Conservation (phyloP, 2,797 vertebrate genomes). For the Ptychadena robeensis region DNA sequence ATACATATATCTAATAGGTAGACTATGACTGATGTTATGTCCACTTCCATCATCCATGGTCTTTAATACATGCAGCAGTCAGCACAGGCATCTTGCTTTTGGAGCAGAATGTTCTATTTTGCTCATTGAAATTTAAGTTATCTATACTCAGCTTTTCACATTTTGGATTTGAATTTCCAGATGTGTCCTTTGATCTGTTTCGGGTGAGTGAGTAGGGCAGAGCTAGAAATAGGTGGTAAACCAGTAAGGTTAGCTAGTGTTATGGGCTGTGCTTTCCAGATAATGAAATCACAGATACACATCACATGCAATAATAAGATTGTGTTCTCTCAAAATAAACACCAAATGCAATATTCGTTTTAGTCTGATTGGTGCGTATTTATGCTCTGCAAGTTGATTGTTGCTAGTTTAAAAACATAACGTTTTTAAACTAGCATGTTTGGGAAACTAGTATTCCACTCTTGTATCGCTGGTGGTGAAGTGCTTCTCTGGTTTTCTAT, state of each 20-base stretch:
- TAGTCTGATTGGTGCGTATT: too few species aligned
- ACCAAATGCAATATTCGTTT: too few species aligned
- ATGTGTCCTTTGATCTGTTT: conserved; percentile 44
- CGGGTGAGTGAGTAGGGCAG: not conserved
- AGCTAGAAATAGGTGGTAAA: conserved; percentile 3
- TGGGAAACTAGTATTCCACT: too few species aligned
- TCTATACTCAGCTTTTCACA: conserved; percentile 28
- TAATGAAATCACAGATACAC: conserved; percentile 20
- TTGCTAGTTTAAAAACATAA: too few species aligned
- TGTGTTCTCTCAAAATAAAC: conserved; percentile 13
- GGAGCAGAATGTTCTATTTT: conserved; percentile 10
- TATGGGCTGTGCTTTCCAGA: conserved; percentile 6
- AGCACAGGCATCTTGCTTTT: not conserved
- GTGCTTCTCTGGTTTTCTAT: too few species aligned
- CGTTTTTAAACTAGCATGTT: too few species aligned
- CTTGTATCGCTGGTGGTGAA: too few species aligned
- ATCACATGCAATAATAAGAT: conserved; percentile 22
- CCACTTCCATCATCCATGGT: not conserved
- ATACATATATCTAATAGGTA: not conserved
- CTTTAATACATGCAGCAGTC: not conserved
- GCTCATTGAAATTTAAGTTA: not conserved
- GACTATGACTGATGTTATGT: not conserved
- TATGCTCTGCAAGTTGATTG: too few species aligned
- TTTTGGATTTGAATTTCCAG: conserved; percentile 31
- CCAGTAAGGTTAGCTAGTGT: not conserved